A percentile compares a stretch with the other conserved stretches of the same genome.
Conservation (phyloP, 2,888 invertebrate genomes). For the Tuta absoluta region DNA sequence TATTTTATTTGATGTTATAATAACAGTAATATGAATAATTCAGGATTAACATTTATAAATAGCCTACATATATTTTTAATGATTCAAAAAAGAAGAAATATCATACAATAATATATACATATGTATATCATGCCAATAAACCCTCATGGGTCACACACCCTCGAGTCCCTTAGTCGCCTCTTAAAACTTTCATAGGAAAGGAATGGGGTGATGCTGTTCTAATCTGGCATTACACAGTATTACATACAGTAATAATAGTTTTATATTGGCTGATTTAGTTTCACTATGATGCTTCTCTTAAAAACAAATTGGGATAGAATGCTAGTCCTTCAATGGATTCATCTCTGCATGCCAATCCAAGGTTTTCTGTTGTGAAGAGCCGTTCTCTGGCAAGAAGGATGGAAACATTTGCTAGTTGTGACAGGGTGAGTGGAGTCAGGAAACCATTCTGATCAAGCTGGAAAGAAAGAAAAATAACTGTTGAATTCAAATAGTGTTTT, state of each 20-base stretch:
- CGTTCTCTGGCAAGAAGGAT: constrained; percentile 95
- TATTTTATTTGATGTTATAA: neutral
- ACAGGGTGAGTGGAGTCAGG: constrained; percentile 92
- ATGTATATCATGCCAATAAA: too few species aligned
- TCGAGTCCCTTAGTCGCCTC: too few species aligned
- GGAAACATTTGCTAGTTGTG: constrained; percentile 91
- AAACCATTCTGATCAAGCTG: constrained; percentile 86
- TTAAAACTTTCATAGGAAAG: too few species aligned
- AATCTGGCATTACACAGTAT: neutral
- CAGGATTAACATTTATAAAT: neutral
- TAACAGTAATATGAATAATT: neutral
- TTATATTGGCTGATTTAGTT: constrained; percentile 4
- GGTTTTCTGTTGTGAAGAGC: constrained; percentile 91
- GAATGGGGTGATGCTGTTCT: too few species aligned
- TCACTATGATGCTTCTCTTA: constrained; percentile 64
- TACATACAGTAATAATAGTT: too few species aligned
- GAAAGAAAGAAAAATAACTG: constrained; percentile 38
- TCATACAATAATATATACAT: too few species aligned
- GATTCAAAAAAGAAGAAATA: too few species aligned
- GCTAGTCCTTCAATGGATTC: constrained; percentile 96
- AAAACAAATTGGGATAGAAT: constrained; percentile 95
- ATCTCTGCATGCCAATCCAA: constrained; percentile 94
- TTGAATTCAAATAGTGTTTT: neutral
- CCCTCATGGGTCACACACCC: too few species aligned
- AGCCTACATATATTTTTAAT: neutral